Percentiles rank a stretch among this genome's conserved stretches.
Evolutionary conservation across 2,888 invertebrate genomes (phyloP).

Genomic region (Hydriomena furcata): DNA sequence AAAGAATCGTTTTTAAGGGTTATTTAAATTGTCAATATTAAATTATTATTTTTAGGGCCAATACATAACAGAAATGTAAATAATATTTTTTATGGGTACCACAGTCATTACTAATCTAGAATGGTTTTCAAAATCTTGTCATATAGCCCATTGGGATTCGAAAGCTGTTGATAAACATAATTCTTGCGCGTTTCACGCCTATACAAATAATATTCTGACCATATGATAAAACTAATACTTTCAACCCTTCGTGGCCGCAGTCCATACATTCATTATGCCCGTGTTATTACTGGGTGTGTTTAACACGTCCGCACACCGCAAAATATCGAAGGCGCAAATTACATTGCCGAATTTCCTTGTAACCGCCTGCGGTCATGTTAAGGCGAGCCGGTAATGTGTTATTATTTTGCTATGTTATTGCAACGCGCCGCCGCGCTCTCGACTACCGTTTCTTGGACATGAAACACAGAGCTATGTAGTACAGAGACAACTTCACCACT

Average conservation of each 20-base stretch:
- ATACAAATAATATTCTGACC: background rate
- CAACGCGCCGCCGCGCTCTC: conserved; percentile 35
- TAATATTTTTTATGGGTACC: no score
- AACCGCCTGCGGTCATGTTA: conserved; percentile 36
- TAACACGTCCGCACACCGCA: conserved; percentile 27
- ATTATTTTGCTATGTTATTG: conserved; percentile 50
- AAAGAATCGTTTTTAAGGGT: no score
- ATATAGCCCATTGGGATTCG: no score
- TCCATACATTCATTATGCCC: conserved; percentile 31
- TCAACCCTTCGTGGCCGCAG: conserved; percentile 16
- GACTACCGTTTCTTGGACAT: conserved; percentile 25
- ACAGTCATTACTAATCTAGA: no score
- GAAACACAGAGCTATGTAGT: conserved; percentile 6
- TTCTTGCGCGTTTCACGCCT: no score
- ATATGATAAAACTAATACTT: conserved; percentile 1
- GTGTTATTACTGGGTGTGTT: conserved; percentile 35
- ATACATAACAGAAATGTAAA: no score
- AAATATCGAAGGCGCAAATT: conserved; percentile 34
- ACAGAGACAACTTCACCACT: no score
- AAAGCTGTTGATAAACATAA: no score
- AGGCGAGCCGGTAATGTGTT: conserved; percentile 45
- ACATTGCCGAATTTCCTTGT: conserved; percentile 40
- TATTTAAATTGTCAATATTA: no score
- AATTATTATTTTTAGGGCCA: no score
- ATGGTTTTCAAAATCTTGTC: no score